phyloP scores from a whole-genome alignment of 2,113 vertebrate genomes.

The Murina feae region DNA sequence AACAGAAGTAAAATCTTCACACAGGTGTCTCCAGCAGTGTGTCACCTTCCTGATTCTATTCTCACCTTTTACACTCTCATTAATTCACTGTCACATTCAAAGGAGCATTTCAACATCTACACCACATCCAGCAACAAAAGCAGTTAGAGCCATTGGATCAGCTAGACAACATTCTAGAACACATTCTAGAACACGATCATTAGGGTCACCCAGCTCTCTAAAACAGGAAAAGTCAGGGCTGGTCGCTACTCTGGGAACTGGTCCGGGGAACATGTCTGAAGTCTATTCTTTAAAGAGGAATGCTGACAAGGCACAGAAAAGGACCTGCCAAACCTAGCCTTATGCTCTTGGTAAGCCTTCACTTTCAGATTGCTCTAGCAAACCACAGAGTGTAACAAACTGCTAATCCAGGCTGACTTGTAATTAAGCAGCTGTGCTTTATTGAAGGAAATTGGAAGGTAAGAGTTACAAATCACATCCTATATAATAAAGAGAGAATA shows the following conservation, averaged over 20 bases:
- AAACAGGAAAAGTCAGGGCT: neutral
- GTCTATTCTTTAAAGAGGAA: neutral
- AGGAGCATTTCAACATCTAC: constrained; percentile 38
- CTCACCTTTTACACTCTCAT: constrained; percentile 6
- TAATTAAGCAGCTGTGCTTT: constrained; percentile 55
- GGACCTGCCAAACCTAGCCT: neutral
- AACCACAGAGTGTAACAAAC: constrained; percentile 39
- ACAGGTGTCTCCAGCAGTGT: constrained; percentile 15
- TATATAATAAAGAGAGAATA: too few relatives aligned
- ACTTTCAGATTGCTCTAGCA: constrained; percentile 35
- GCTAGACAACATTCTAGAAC: neutral
- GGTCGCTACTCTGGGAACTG: neutral
- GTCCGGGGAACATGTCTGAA: neutral
- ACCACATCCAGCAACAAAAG: constrained; percentile 3
- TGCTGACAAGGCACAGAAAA: neutral
- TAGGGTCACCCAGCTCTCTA: neutral
- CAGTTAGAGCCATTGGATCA: neutral
- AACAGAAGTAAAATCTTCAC: constrained; percentile 28
- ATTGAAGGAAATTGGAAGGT: constrained; percentile 51
- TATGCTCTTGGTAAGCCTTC: constrained; percentile 15
- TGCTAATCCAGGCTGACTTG: constrained; percentile 37
- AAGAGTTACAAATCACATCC: constrained; percentile 62
- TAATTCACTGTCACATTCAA: constrained; percentile 54
- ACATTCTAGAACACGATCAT: neutral
- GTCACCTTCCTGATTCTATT: constrained; percentile 33